phyloP scores from a whole-genome alignment of 2,888 invertebrate genomes.

The Stictocephala bisonia region DNA sequence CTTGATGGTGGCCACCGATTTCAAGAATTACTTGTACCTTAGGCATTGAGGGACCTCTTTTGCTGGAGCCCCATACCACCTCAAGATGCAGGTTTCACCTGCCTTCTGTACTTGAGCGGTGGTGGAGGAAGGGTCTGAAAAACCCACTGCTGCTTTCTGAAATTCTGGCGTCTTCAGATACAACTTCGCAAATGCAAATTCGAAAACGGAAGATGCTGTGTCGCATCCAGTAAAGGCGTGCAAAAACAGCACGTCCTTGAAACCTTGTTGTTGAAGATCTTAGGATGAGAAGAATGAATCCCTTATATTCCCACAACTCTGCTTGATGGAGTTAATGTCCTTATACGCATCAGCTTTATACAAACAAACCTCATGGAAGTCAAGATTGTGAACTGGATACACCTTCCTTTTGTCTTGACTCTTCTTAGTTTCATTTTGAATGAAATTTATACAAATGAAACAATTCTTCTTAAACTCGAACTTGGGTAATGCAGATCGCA shows the following conservation, averaged over 20 bases:
- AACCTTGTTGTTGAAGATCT: constrained; percentile 3
- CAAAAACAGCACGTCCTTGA: constrained; percentile 21
- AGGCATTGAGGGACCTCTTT: neutral
- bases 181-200: neutral
- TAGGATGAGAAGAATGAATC: constrained; percentile 9
- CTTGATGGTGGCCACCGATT: neutral
- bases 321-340: constrained; percentile 6
- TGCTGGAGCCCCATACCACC: neutral
- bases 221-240: neutral
- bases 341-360: neutral
- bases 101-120: neutral
- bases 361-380: neutral
- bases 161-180: too few relatives aligned
- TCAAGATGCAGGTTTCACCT: too few relatives aligned
- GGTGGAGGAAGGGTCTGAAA: too few relatives aligned
- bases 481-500: too few relatives aligned
- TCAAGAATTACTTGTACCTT: neutral
- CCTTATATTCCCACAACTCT: neutral
- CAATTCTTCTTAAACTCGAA: too few relatives aligned
- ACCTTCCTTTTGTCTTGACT: too few relatives aligned
- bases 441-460: too few relatives aligned
- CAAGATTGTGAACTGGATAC: too few relatives aligned
- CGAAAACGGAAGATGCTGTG: neutral
- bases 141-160: too few relatives aligned
- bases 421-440: too few relatives aligned